Evolutionary conservation across 2,797 vertebrate genomes (phyloP).

Genomic region (Nannoperca obscura): DNA sequence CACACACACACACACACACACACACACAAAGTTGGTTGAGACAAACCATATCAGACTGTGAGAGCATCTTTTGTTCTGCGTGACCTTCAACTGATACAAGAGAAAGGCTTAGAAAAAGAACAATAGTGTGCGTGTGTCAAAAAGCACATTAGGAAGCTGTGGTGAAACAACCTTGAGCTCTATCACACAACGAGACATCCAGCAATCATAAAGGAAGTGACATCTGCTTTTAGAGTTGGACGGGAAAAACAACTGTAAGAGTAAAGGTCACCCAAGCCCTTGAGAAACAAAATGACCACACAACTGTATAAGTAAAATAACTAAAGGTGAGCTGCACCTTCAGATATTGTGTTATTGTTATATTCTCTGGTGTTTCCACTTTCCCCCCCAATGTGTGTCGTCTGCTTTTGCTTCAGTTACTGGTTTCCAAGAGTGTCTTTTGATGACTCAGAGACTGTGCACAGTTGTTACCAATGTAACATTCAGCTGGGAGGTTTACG

Average conservation of each 20-base stretch:
- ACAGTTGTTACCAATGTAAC: neutral
- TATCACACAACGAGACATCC: neutral
- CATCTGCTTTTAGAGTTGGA: neutral
- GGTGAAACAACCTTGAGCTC: slow-evolving; percentile 13
- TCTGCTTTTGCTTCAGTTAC: slow-evolving; percentile 2
- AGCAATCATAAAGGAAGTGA: neutral
- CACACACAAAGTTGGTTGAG: neutral
- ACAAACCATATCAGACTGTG: neutral
- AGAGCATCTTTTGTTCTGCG: slow-evolving; percentile 11
- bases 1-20: neutral
- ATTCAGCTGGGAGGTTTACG: neutral
- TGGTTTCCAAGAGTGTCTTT: slow-evolving; percentile 10
- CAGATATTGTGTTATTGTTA: neutral
- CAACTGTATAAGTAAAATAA: neutral
- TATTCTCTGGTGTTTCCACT: neutral
- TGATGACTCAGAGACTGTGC: slow-evolving; percentile 16
- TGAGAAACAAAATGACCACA: neutral
- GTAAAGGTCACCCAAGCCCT: neutral
- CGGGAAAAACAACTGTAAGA: neutral
- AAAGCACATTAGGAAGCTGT: neutral
- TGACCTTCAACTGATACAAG: slow-evolving; percentile 11
- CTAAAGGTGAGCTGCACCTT: neutral
- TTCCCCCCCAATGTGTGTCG: neutral
- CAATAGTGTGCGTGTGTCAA: neutral
- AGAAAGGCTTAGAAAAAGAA: slow-evolving; percentile 37